A percentile compares a stretch with the other conserved stretches of the same genome.
Evolutionary conservation across 2,113 vertebrate species (phyloP).

Genomic region (Pipra filicauda): DNA sequence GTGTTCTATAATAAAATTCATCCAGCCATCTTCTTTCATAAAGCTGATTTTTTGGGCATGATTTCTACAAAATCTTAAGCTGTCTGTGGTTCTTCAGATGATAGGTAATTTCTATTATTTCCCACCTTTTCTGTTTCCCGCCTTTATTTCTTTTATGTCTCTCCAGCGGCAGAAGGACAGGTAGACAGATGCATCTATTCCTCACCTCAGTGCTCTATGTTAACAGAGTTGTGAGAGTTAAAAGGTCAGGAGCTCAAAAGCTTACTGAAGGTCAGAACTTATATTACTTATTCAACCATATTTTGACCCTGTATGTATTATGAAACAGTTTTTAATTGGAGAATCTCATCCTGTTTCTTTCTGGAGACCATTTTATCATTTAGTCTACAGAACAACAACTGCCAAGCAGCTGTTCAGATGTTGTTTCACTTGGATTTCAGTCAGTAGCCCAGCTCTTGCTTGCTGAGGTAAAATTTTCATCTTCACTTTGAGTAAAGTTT

Average conservation of each 20-base stretch:
- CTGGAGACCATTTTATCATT: neutral
- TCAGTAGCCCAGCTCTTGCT: neutral
- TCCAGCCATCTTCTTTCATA: neutral
- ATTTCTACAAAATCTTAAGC: neutral
- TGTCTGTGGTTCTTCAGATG: neutral
- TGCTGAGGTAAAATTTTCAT: neutral
- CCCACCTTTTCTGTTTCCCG: neutral
- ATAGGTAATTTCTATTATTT: neutral
- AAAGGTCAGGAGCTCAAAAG: neutral
- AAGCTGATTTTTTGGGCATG: neutral
- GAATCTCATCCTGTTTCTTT: neutral
- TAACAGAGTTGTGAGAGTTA: neutral
- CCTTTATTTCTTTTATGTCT: neutral
- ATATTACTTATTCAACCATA: neutral
- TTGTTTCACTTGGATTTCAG: neutral
- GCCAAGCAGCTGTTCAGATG: neutral
- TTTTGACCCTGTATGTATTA: neutral
- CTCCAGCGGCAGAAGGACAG: neutral
- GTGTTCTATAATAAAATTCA: neutral
- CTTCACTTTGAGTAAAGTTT: neutral
- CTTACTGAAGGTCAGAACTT: neutral
- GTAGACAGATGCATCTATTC: neutral
- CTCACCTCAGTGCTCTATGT: neutral
- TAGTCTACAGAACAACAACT: neutral
- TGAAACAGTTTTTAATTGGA: neutral